Base-by-base conservation (phyloP, 2,113 vertebrate species). In the Eublepharis macularius region DNA sequence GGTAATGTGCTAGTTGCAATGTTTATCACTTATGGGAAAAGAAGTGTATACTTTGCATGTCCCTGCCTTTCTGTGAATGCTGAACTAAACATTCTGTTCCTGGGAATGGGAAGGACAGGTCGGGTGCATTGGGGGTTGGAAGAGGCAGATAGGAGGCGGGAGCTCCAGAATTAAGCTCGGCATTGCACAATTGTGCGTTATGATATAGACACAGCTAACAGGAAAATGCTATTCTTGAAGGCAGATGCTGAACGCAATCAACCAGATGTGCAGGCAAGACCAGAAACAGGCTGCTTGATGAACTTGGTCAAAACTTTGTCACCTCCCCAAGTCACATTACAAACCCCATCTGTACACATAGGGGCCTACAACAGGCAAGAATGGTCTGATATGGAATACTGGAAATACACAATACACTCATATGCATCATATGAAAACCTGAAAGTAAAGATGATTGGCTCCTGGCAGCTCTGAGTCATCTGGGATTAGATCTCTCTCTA, bases 1-100 rank as follows among this genome's bases (percentile, higher is more conserved):
- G 8, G 26, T 6, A 79, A 84, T 26, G 16, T 29, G 60, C 14
- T n/a, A 12, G n/a, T 75, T 76, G n/a, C 26, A 68, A 74, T n/a
- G 65, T 68, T 34, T 68, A 70, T 0, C 49, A 26, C 29, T 80
- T 39, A 43, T 82, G 43, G 66, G 43, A 41, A 41, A 77, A 77
- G 4, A 39, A 54, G 3, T n/a, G 34, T 2, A 21, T 49, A 34
- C 14, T 51, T 70, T 80, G 43, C 57, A 13, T 80, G 70, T 14
- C 21, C 68, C 73, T 12, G 3, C 16, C 8, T 34, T 26, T 3
- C 68, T 34, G 75, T 75, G 72, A 26, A 26, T 26, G 45, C 39
- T 17, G 70, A 90, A 87, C n/a, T 9, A 32, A 76, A 26, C n/a
- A 10, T 79, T 84, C 66, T 0, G 65, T 72, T 79, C 82, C 82